Conservation (phyloP, 2,888 invertebrate genomes). For the Dasysyrphus albostriatus region DNA sequence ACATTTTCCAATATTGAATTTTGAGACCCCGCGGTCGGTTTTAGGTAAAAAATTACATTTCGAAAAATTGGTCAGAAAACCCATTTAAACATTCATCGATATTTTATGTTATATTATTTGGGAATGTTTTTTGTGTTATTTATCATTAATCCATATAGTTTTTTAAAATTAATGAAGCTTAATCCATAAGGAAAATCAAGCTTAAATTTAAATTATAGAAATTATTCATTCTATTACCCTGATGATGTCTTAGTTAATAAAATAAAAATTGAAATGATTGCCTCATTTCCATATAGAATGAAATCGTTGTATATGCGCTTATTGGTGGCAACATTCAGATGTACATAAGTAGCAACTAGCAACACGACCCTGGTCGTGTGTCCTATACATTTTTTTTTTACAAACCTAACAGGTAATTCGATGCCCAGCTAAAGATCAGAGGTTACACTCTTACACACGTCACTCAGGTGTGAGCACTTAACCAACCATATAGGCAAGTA, state of each 20-base stretch:
- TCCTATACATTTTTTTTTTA: constrained; percentile 33
- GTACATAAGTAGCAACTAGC: constrained; percentile 8
- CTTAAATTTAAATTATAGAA: too few relatives aligned
- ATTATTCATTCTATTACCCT: background rate
- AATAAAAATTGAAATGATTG: constrained; percentile 55
- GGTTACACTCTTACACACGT: constrained; percentile 58
- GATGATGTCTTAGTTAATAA: constrained; percentile 57
- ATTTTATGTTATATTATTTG: too few relatives aligned
- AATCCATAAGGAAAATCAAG: too few relatives aligned
- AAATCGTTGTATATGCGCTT: constrained; percentile 29
- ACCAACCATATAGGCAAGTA: constrained; percentile 1
- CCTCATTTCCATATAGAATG: constrained; percentile 52
- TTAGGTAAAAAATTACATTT: too few relatives aligned
- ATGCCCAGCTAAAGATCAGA: constrained; percentile 65
- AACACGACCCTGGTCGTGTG: constrained; percentile 49
- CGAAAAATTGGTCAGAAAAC: too few relatives aligned
- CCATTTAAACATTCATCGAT: too few relatives aligned
- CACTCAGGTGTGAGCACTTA: constrained; percentile 55
- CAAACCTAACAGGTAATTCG: constrained; percentile 50
- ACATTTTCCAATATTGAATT: too few relatives aligned
- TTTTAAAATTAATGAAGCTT: too few relatives aligned
- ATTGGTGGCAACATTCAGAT: constrained; percentile 17
- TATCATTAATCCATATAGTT: too few relatives aligned
- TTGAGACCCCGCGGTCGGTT: too few relatives aligned
- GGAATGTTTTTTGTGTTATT: too few relatives aligned